Evolutionary conservation across 2,797 vertebrate genomes (phyloP), one percentile per base, ranked within the genome.

Genomic region (Okamejei kenojei): DNA sequence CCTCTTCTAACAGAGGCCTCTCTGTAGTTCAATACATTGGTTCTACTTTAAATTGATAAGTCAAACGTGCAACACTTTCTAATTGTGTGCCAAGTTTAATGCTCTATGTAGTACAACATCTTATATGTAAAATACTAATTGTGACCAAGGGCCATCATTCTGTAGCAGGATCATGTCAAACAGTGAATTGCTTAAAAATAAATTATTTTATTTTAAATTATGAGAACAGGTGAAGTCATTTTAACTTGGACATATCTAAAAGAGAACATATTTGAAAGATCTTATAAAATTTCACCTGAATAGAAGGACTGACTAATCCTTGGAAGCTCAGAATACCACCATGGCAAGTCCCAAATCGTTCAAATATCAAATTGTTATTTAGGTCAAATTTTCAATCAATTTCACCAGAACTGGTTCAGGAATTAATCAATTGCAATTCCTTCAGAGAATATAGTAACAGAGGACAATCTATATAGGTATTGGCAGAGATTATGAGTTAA

Each of bases 401-500:
- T 74, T 76, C 90, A 92, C 35, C 68, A 92, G 11, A 74, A 26
- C 29, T 17, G n/a, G 74, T 73, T 45, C 35, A 74, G 19, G 23
- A 92, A 71, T 76, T 92, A 76, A 92, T 92, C 38, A 92, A 73
- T 26, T n/a, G 7, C 71, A 29, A 26, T 92, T 76, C 90, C 23
- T 92, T 35, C 38, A 58, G 38, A 92, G 38, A 76, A 54, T 26
- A 92, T 26, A 54, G 73, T 11, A 74, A 73, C 29, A 54, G 90
- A 26, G 71, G 54, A n/a, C 90, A 73, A 76, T 92, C 90, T 74
- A 92, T 92, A 76, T 45, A 23, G 35, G 90, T 38, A 91, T 26
- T 91, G 90, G 71, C 90, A 92, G 90, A 45, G 45, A 15, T 92
- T 92, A 73, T 76, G 71, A n/a, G 71, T 74, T 92, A 92, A 92